Conservation (phyloP, 2,888 invertebrate species). For the Cerastoderma edule region DNA sequence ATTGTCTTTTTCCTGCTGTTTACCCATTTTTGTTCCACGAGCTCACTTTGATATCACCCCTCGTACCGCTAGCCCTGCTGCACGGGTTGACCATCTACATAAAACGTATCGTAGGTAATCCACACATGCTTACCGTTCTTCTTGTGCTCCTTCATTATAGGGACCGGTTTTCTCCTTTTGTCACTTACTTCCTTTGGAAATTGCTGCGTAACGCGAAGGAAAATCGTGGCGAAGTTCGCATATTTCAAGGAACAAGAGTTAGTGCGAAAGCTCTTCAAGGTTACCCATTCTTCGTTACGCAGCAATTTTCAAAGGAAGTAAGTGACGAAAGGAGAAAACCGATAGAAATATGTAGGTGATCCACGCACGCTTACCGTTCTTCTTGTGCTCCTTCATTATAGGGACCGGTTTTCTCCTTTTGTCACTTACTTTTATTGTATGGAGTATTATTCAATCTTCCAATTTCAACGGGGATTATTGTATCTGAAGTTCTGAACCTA, state of each 20-base stretch:
- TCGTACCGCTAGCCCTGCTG: slow-evolving; percentile 2
- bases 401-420: slow-evolving; percentile 13
- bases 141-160: slow-evolving; percentile 17
- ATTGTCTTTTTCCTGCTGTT: not conserved
- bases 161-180: slow-evolving; percentile 6
- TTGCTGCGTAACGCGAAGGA: slow-evolving; percentile 41
- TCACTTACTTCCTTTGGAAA: slow-evolving; percentile 27
- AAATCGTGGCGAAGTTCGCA: too few species aligned
- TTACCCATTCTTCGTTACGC: too few species aligned
- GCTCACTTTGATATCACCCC: slow-evolving; percentile 23
- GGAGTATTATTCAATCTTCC: too few species aligned
- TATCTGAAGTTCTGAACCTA: too few species aligned
- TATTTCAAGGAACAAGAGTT: too few species aligned
- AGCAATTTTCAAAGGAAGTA: slow-evolving; percentile 38
- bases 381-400: slow-evolving; percentile 14
- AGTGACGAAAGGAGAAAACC: slow-evolving; percentile 5
- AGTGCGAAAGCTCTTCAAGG: too few species aligned
- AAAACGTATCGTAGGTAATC: slow-evolving; percentile 25
- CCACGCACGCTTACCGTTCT: slow-evolving; percentile 31
- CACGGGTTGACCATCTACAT: slow-evolving; percentile 11
- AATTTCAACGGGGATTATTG: too few species aligned
- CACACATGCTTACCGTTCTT: slow-evolving; percentile 27
- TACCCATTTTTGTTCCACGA: slow-evolving; percentile 37
- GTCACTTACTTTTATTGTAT: slow-evolving; percentile 16
- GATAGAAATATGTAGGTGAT: slow-evolving; percentile 5